Evolutionary conservation across 2,797 vertebrate genomes (phyloP), one percentile per base, ranked within the genome.

Genomic region (Phoxinus dragarum): DNA sequence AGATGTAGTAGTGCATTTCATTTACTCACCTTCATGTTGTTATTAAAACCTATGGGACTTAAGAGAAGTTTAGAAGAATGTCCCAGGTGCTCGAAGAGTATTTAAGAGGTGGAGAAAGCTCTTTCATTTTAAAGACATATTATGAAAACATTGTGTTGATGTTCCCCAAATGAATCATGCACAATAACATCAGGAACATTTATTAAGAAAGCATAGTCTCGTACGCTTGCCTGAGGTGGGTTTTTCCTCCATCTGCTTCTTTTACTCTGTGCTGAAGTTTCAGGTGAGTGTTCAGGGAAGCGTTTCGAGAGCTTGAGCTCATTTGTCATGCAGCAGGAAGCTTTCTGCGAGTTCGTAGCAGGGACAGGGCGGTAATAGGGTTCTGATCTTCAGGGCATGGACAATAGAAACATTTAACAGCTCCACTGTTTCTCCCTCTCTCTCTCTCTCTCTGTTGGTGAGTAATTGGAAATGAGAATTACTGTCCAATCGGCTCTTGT

Each of bases 381-480:
- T 67, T 83, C 81, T 74, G 81, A 83, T 83, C 81, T 75, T 74
- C 81, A 75, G 81, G 81, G 27, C 81, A 83, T 23, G 81, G 42
- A 83, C 81, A 83, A 75, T 67, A 76, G 81, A 83, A 83, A 83
- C 72, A 83, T 84, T 84, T 84, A 84, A 77, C 74, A 68, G 61
- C 49, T 78, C 47, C 47, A 54, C 64, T 84, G 21, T 52, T 84
- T 84, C 82, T 76, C 82, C 47, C 36, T 56, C 34, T 56, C 47
- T n/a, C 27, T 56, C 47, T n/a, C 27, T 27, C 80, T 56, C 79
- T 81, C 47, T 27, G 49, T 59, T 83, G 72, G 42, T 49, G 81
- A 83, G 81, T 69, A 84, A 84, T 84, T 84, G 82, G 82, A 78
- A 77, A 78, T 77, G 74, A 77, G 82, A 84, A 84, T 78, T 67